These are phyloP conservation scores for Platyscapa corneri DNA, from an alignment of 1,140 invertebrate species.

Conservation along the genomic window DNA sequence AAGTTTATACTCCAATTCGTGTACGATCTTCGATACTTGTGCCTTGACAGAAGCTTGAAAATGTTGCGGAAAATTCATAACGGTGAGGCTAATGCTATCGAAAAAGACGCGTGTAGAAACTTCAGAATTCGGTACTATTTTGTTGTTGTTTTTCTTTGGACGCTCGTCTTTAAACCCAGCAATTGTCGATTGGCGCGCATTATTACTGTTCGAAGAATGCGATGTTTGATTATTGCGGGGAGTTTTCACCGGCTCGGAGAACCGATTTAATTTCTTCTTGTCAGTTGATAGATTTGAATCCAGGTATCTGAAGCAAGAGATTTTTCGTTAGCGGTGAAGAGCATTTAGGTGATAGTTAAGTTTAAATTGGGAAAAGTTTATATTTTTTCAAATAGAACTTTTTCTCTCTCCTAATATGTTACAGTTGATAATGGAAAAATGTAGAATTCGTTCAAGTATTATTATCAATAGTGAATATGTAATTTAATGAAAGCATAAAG, in stretches of 20 bases:
- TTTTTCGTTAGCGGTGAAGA: no score
- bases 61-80: slow-evolving; percentile 57
- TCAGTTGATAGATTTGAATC: background rate
- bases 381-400: no score
- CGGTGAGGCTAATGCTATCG: slow-evolving; percentile 61
- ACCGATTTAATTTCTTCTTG: background rate
- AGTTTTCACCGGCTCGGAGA: background rate
- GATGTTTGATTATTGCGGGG: background rate
- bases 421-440: no score
- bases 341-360: no score
- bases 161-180: no score
- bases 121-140: background rate
- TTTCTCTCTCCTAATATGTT: no score
- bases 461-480: background rate
- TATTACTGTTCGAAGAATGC: background rate
- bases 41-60: slow-evolving; percentile 59
- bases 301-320: background rate
- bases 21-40: slow-evolving; percentile 57
- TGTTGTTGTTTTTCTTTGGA: background rate
- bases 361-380: no score
- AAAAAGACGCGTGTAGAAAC: slow-evolving; percentile 60
- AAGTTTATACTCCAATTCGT: slow-evolving; percentile 55
- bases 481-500: slow-evolving; percentile 19
- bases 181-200: background rate
- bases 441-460: background rate